Base-by-base conservation (phyloP, 2,797 vertebrate species). In the Anas bahamensis region DNA sequence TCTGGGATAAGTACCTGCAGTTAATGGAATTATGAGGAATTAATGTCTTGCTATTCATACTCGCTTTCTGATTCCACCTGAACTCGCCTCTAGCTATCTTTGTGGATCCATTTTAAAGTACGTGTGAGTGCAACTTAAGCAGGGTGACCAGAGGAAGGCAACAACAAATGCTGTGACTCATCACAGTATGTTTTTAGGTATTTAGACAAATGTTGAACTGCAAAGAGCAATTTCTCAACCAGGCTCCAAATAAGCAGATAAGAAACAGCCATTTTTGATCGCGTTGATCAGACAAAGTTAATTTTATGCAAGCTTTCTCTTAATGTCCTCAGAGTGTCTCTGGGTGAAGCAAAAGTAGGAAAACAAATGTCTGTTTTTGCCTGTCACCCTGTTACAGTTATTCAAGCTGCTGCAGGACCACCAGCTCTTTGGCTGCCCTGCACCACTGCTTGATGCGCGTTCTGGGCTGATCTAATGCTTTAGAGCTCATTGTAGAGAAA, bases 371-470 rank as follows among this genome's bases (percentile, higher is more conserved):
- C 41, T 71, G 9, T 13, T 13, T 35, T 71, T 83, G 33, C 31
- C 14, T 56, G 31, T 37, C 29, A 61, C 22, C 17, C 41, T 6
- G 2, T 64, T 86, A 18, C 16, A 37, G 17, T 57, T 48, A 19
- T 6, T 5, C 41, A 15, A 8, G 13, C 10, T 2, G 1, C 78
- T 63, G 21, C n/a, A 16, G 18, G 46, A 35, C 37, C 70, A 4
- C 70, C 0, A 2, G 6, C 17, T 53, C 16, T 70, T 72, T 0
- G 1, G 41, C 42, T 39, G 29, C 26, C 0, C 0, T 22, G 4
- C 17, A 11, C n/a, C 4, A 1, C 26, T 35, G 24, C 21, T 57
- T 13, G 21, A 9, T 29, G 37, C 5, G 1, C 3, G 6, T 17
- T 56, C 39, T 50, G 37, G 60, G 44, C 4, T 8, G 33, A 31